A percentile compares a stretch with the other conserved stretches of the same genome.
phyloP scores from a whole-genome alignment of 2,797 vertebrate genomes.

The Acanthurus leucopareius region DNA sequence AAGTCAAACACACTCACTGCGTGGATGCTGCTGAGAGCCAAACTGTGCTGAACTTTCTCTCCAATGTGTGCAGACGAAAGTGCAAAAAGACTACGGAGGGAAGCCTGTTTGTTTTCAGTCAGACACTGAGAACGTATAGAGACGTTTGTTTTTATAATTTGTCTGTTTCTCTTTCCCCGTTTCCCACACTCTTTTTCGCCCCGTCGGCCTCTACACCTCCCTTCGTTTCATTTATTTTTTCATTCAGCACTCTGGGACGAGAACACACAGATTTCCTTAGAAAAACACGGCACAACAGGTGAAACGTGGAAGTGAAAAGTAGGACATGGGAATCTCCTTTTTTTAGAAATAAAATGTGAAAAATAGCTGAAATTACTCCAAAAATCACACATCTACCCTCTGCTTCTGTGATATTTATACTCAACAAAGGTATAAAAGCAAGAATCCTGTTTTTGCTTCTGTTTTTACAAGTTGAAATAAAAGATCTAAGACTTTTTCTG shows the following conservation, averaged over 20 bases:
- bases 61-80: conserved; percentile 9
- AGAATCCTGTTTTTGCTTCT: too few relatives aligned
- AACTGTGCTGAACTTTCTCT: conserved; percentile 28
- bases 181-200: conserved; percentile 58
- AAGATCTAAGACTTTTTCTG: too few relatives aligned
- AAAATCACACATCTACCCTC: background rate
- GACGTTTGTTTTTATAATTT: conserved; percentile 20
- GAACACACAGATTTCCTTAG: conserved; percentile 13
- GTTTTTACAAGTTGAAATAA: too few relatives aligned
- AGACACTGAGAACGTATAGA: conserved; percentile 8
- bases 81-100: conserved; percentile 1
- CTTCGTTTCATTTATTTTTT: conserved; percentile 49
- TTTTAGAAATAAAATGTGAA: conserved; percentile 3
- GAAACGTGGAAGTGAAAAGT: background rate
- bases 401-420: background rate
- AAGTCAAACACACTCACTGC: conserved; percentile 20
- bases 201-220: conserved; percentile 1
- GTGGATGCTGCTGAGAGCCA: conserved; percentile 18
- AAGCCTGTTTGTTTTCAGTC: conserved; percentile 40
- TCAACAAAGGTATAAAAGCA: too few relatives aligned
- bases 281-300: background rate
- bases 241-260: background rate
- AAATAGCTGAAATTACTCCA: conserved; percentile 18
- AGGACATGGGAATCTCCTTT: conserved; percentile 3
- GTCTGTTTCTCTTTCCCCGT: conserved; percentile 43